These are phyloP conservation scores for Brachionus angularis DNA, from an alignment of 1,140 invertebrate species.

Conservation along the genomic window DNA sequence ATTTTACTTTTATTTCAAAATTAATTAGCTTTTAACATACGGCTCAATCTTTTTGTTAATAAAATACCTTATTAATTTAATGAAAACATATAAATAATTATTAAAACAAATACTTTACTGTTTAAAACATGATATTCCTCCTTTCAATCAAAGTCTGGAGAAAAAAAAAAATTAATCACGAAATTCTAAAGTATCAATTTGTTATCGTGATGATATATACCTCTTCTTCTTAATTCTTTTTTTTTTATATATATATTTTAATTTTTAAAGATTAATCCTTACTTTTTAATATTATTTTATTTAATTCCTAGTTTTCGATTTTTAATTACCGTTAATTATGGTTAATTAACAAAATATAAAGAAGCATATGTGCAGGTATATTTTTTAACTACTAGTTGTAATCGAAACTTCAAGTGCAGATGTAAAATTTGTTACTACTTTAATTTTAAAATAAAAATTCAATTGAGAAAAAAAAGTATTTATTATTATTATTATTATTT, in stretches of 20 bases:
- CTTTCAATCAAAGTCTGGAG: conserved; percentile 38
- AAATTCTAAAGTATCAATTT: conserved; percentile 33
- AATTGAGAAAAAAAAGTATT: too few relatives aligned
- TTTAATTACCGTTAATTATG: conserved; percentile 43
- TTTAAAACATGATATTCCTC: conserved; percentile 35
- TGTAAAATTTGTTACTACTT: too few relatives aligned
- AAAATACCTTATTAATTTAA: background rate
- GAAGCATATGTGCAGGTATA: conserved; percentile 20
- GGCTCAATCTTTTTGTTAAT: background rate
- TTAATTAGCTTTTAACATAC: conserved; percentile 19
- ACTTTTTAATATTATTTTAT: too few relatives aligned
- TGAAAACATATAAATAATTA: background rate
- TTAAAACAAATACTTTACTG: background rate
- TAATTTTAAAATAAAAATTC: too few relatives aligned
- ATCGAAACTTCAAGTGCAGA: conserved; percentile 36
- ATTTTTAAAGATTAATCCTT: too few relatives aligned
- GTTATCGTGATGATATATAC: conserved; percentile 33
- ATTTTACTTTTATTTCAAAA: background rate
- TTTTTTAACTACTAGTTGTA: conserved; percentile 33
- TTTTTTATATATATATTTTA: too few relatives aligned
- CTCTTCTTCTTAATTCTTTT: too few relatives aligned
- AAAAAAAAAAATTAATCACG: conserved; percentile 23
- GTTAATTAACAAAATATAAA: conserved; percentile 18
- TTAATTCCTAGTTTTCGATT: conserved; percentile 21
- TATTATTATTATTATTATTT: too few relatives aligned